Evolutionary conservation across 2,113 vertebrate genomes (phyloP).

Genomic region (Takifugu flavidus): DNA sequence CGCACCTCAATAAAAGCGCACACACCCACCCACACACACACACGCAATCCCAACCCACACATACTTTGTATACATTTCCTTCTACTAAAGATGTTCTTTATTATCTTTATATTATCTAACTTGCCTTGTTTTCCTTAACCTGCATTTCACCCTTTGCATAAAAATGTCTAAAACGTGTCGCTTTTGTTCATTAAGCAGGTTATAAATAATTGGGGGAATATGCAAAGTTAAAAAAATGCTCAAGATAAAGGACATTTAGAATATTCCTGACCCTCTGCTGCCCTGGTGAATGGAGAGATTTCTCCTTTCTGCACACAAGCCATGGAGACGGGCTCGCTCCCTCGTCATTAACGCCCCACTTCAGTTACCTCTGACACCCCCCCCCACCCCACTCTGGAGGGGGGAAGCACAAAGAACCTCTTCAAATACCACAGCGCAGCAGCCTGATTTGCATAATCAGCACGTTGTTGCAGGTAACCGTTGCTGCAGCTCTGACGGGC

Average conservation of each 20-base stretch:
- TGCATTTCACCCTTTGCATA: not conserved
- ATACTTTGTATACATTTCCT: too few relatives aligned
- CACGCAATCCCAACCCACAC: too few relatives aligned
- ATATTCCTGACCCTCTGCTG: slow-evolving; percentile 9
- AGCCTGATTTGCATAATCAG: slow-evolving; percentile 58
- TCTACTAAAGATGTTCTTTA: too few relatives aligned
- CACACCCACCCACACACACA: too few relatives aligned
- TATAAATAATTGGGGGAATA: too few relatives aligned
- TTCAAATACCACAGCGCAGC: slow-evolving; percentile 37
- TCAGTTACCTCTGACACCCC: slow-evolving; percentile 33
- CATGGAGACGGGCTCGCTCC: slow-evolving; percentile 33
- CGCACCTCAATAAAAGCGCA: not conserved
- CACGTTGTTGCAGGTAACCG: slow-evolving; percentile 42
- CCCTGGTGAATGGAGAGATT: slow-evolving; percentile 36
- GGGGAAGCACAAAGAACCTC: slow-evolving; percentile 58
- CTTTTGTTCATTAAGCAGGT: too few relatives aligned
- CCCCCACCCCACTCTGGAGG: slow-evolving; percentile 17
- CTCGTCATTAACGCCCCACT: slow-evolving; percentile 7
- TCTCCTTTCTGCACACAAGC: slow-evolving; percentile 34
- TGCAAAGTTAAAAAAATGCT: too few relatives aligned
- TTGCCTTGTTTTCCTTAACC: not conserved
- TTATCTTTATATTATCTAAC: not conserved
- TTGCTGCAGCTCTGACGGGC: not conserved
- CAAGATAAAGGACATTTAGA: too few relatives aligned
- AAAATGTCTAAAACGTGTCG: too few relatives aligned